Evolutionary conservation across 2,797 vertebrate genomes (phyloP), one percentile per base, ranked within the genome.

Genomic region (Chrosomus eos): DNA sequence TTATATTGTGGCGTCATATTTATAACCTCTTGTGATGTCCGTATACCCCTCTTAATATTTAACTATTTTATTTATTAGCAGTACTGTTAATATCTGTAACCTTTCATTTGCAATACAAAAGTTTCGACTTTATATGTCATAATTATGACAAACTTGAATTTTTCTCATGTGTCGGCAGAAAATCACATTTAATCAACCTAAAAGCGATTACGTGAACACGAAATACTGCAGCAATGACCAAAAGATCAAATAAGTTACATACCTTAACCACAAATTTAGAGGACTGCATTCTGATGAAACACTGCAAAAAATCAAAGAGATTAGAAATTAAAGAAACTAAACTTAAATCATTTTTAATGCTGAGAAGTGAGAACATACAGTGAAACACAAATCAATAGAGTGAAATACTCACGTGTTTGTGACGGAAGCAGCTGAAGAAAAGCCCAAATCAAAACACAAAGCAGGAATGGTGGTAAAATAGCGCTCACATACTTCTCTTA

Each of bases 211-310:
- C 9, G 5, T 67, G 3, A 23, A 31, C 13, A 48, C 11, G 7
- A 48, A 64, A 66, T 2, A 43, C n/a, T 55, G 21, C 48, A 66
- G 38, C 60, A 48, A 8, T 43, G 16, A 26, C 36, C 55, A 58
- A 26, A 23, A 45, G 26, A 79, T 38, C 3, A 53, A 36, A 70
- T 0, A 36, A 36, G 36, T 77, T 51, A 88, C 96, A 94, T 94
- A 98, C 97, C 96, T 97, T 97, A 87, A 99, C 93, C 75, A 94
- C 94, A 94, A 97, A 95, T 92, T 98, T 98, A 85, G 91, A 92
- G 48, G 95, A 95, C 62, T 93, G 84, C 97, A 98, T 97, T 90
- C 77, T 60, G 66, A 36, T n/a, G 10, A 51, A 26, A 28, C 40
- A 28, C 58, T 51, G 72, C 14, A 67, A 60, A 18, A 9, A 28